A percentile compares a stretch with the other conserved stretches of the same genome.
phyloP scores from a whole-genome alignment of 2,797 vertebrate genomes.

The Pantherophis vulpinus region DNA sequence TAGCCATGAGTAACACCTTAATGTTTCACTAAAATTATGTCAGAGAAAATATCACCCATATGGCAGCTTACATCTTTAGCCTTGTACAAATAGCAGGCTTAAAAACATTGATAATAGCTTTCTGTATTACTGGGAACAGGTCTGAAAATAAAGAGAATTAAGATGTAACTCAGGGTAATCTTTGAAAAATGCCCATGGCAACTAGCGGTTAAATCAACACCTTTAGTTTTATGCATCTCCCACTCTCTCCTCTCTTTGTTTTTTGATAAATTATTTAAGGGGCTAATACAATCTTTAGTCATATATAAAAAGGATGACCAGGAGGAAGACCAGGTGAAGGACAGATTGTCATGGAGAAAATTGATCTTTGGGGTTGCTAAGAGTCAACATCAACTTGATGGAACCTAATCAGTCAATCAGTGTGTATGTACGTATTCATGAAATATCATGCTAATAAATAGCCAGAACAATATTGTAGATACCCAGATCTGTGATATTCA shows the following conservation, averaged over 20 bases:
- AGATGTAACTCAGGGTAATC: constrained; percentile 46
- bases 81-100: constrained; percentile 38
- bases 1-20: constrained; percentile 21
- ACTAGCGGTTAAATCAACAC: constrained; percentile 43
- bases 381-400: neutral
- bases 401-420: neutral
- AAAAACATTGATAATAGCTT: constrained; percentile 47
- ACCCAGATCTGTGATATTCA: neutral
- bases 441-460: neutral
- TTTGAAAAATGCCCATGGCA: constrained; percentile 46
- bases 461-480: neutral
- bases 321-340: neutral
- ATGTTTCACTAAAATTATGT: constrained; percentile 30
- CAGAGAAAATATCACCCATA: constrained; percentile 42
- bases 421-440: neutral
- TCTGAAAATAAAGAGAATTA: constrained; percentile 44
- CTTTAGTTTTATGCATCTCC: neutral
- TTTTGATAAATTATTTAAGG: neutral
- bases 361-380: neutral
- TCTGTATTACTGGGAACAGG: constrained; percentile 33
- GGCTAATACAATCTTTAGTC: neutral
- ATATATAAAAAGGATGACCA: neutral
- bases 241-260: neutral
- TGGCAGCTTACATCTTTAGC: constrained; percentile 44
- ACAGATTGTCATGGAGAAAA: neutral